Base-by-base conservation (phyloP, 2,888 invertebrate species). In the Aelia acuminata region DNA sequence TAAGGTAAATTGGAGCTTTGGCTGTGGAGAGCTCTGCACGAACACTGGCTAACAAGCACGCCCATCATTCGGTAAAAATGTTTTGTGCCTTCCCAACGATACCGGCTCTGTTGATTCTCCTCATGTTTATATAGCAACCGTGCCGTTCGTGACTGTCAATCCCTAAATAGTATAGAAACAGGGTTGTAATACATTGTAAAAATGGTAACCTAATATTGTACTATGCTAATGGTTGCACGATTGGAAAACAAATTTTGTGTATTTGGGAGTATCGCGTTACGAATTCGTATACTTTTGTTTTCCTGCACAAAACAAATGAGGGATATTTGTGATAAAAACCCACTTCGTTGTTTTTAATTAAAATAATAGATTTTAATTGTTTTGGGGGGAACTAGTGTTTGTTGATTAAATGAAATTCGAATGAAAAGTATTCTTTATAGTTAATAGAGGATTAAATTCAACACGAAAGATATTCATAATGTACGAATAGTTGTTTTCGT, bases 81-180 rank as follows among this genome's bases (percentile, higher is more conserved):
- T 57, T 26, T 11, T 70, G 63, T 70, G 63, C 63, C 63, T 31
- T 70, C 35, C 35, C 18, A 35, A 35, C 35, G 31, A 35, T 70
- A 70, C 31, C 26, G 15, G 18, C 35, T 70, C 35, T 35, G 63
- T 70, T 35, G 63, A 20, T 70, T 35, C 35, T 35, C 5, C 35
- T 26, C 35, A 35, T 70, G 35, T 70, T 70, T 70, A 70, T 20
- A 20, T 70, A 35, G 63, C 63, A 70, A 70, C 63, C 63, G 35
- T 31, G 8, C 63, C 20, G 18, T 70, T 70, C 63, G 63, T 70
- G 63, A 70, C 63, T 70, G 63, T 70, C 63, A 35, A 70, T 70
- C 35, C 35, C 31, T 70, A 70, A 70, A 70, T 70, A 35, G 63
- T 3, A 35, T 31, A 11, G 63, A 70, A n/a, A 70, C 31, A 5